Evolutionary conservation across 1,140 invertebrate species (phyloP), one percentile per base, ranked within the genome.

Genomic region (Anadara kagoshimensis): DNA sequence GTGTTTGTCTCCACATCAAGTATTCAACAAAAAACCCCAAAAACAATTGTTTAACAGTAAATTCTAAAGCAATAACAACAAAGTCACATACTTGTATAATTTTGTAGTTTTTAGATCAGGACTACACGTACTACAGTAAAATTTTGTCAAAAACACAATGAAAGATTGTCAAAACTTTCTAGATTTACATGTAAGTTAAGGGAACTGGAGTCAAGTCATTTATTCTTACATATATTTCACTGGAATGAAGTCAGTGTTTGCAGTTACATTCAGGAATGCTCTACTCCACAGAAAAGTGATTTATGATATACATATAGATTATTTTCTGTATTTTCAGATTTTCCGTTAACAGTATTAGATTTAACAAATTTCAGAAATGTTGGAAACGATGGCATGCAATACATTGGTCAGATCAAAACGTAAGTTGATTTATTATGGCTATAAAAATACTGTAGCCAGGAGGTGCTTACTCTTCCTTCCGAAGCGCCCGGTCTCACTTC

Each of bases 281-380:
- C 45, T 16, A 47, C 16, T 8, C 16, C 16, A 47, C 45, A 47
- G 16, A 47, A 47, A 47, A 47, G 8, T 8, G 8, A 10, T 8
- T 16, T 10, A 10, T 10, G 16, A 16, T 10, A 47, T 47, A 16
- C 16, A 47, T 47, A 47, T 47, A 16, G 45, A 10, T 10, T 47
- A 10, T 16, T 47, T 47, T 10, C 16, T 47, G 8, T 47, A 10
- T 47, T 47, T 16, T 16, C 16, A 77, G 80, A 58, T 22, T 79
- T 85, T 69, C 69, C 71, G 5, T 75, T 86, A 20, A 68, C 77
- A 12, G 58, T 59, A 12, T 66, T 86, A 29, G 83, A 86, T 56
- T 73, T 86, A 5, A 86, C 83, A 43, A 86, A 86, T 65, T 86
- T 81, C 69, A 83, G 82, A 45, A 79, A 84, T 64, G 68, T 85